Evolutionary conservation across 1,140 invertebrate genomes (phyloP).

Genomic region (Phthorimaea operculella): DNA sequence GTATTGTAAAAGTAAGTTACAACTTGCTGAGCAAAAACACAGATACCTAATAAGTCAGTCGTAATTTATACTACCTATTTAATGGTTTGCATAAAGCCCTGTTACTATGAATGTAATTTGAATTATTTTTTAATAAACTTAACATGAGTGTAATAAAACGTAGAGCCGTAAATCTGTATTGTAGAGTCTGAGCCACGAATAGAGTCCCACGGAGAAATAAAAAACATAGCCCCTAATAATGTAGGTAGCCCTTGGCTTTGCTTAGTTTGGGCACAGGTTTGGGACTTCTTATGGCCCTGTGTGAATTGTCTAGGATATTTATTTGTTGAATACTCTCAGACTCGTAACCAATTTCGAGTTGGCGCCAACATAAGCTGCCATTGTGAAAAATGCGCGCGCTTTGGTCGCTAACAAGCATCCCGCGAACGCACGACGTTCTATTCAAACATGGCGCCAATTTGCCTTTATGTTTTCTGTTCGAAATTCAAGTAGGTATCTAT

Average conservation of each 20-base stretch:
- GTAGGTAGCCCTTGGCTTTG: no score
- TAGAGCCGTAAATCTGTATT: slow-evolving; percentile 26
- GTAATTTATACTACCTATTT: slow-evolving; percentile 14
- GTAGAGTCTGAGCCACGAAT: no score
- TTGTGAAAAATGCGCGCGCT: slow-evolving; percentile 39
- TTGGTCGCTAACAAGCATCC: slow-evolving; percentile 27
- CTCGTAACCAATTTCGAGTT: slow-evolving; percentile 2
- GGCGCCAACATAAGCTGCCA: slow-evolving; percentile 38
- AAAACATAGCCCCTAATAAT: no score
- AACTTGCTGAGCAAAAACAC: background rate
- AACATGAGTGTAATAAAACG: slow-evolving; percentile 23
- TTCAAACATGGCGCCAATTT: slow-evolving; percentile 31
- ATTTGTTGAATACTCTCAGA: no score
- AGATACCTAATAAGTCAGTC: background rate
- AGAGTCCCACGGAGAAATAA: no score
- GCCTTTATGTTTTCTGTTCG: no score
- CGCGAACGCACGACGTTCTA: slow-evolving; percentile 17
- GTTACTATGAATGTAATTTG: background rate
- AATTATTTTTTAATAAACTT: slow-evolving; percentile 19
- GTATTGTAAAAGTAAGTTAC: background rate
- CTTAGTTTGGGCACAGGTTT: no score
- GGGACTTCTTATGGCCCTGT: no score
- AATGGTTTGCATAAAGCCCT: slow-evolving; percentile 12
- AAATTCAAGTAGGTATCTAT: slow-evolving; percentile 21
- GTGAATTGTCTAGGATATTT: no score